These are phyloP conservation scores for Enteromius afrohamiltoni DNA, from an alignment of 2,797 vertebrate genomes.

Conservation along the genomic window DNA sequence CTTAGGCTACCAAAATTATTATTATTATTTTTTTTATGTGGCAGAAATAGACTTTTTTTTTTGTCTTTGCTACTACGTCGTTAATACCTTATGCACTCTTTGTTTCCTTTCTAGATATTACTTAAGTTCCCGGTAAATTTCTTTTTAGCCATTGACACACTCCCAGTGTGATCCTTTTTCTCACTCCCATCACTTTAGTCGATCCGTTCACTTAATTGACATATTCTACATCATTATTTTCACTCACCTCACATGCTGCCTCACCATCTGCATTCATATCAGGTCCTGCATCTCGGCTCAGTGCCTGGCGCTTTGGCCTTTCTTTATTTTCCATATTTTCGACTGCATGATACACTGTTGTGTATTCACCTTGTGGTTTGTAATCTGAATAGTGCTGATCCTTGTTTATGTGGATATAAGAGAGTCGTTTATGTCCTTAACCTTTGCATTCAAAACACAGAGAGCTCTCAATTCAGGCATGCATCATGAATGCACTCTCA, in stretches of 20 bases:
- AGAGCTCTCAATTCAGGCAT: slow-evolving; percentile 5
- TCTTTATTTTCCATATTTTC: slow-evolving; percentile 24
- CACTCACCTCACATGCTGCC: background rate
- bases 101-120: background rate
- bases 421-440: slow-evolving; percentile 17
- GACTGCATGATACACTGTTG: background rate
- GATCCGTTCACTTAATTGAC: background rate
- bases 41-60: background rate
- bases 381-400: slow-evolving; percentile 6
- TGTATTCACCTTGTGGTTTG: slow-evolving; percentile 5
- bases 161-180: background rate
- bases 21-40: background rate
- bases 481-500: slow-evolving; percentile 1
- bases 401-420: slow-evolving; percentile 20
- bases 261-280: slow-evolving; percentile 16
- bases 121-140: background rate
- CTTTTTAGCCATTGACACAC: slow-evolving; percentile 1
- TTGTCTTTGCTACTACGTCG: background rate
- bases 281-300: background rate
- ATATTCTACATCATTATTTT: slow-evolving; percentile 16
- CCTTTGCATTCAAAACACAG: slow-evolving; percentile 23
- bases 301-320: slow-evolving; percentile 9
- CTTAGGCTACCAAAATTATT: background rate
- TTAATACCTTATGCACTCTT: background rate
- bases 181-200: background rate